A percentile compares a stretch with the other conserved stretches of the same genome.
These are phyloP conservation scores for Octopus sinensis DNA, from an alignment of 1,140 invertebrate species.

Conservation along the genomic window DNA sequence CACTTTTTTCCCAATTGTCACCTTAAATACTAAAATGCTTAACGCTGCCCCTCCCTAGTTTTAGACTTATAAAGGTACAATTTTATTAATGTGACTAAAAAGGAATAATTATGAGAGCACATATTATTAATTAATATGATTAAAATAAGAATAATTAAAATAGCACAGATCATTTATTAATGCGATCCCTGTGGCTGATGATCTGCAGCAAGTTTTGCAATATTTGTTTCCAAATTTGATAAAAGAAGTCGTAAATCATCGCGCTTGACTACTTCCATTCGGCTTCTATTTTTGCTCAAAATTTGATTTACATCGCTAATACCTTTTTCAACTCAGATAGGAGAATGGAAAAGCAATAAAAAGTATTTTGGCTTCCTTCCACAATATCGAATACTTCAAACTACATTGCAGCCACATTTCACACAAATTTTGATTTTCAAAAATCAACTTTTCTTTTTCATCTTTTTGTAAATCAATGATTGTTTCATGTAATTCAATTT, in stretches of 20 bases:
- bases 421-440: slow-evolving; percentile 8
- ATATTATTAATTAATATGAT: too few species aligned
- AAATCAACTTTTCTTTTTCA: slow-evolving; percentile 3
- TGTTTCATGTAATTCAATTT: background rate
- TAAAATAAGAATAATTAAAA: too few species aligned
- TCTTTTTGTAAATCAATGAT: slow-evolving; percentile 3
- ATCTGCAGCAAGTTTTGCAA: background rate
- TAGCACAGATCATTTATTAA: slow-evolving; percentile 6
- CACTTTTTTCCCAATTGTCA: background rate
- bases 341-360: slow-evolving; percentile 7
- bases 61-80: background rate
- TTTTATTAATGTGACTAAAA: slow-evolving; percentile 8
- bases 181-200: background rate
- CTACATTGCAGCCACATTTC: slow-evolving; percentile 5
- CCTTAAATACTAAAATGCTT: background rate
- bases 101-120: background rate
- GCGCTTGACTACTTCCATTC: background rate
- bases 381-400: slow-evolving; percentile 5
- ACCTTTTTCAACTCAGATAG: background rate
- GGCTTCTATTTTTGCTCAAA: background rate
- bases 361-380: slow-evolving; percentile 1
- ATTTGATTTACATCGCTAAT: background rate
- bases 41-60: background rate
- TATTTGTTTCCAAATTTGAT: slow-evolving; percentile 5
- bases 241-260: background rate